Evolutionary conservation across 1,140 invertebrate genomes (phyloP), one percentile per base, ranked within the genome.

Genomic region (Bombus confusus): DNA sequence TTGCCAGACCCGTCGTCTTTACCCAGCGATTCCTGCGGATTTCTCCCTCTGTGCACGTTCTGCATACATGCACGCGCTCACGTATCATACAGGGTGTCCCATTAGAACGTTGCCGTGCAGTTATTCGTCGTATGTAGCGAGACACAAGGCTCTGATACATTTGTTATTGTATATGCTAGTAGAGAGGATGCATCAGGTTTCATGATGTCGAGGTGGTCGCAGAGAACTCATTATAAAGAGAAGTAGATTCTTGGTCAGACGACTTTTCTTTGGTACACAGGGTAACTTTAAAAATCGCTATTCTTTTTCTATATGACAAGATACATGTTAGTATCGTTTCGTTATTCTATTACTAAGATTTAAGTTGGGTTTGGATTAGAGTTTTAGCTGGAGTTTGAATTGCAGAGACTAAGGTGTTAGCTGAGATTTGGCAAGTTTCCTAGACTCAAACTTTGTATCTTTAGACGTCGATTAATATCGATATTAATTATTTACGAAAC

Each of bases 1-100:
- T 87, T 57, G 62, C 39, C 77, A 73, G 82, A 59, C 41, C 84
- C 41, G 57, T 69, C 73, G 80, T 83, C 82, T 84, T 84, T 79
- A 59, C 52, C 52, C 64, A 59, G 47, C 81, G 37, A 64, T 81
- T 85, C 74, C 59, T 72, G 52, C 66, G 72, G 80, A 73, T 75
- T 86, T 86, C 80, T 71, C 85, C 85, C 72, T 69, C 47, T 37
- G 59, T 37, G 80, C 47, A 31, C 34, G 37, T 25, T 43, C 28
- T 39, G 74, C 74, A 62, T 57, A 59, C 74, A n/a, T n/a, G n/a
- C 31, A 75, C 47, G 22, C 47, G 47, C 47, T 62, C 59, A 3
- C 57, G 57, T 28, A 5, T 25, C 37, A 28, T 57, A 77, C 57
- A 15, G 31, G 41, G 39, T 64, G 66, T 68, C 18, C 9, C 8